Evolutionary conservation across 2,888 invertebrate species (phyloP).

Genomic region (Pyrgus malvae): DNA sequence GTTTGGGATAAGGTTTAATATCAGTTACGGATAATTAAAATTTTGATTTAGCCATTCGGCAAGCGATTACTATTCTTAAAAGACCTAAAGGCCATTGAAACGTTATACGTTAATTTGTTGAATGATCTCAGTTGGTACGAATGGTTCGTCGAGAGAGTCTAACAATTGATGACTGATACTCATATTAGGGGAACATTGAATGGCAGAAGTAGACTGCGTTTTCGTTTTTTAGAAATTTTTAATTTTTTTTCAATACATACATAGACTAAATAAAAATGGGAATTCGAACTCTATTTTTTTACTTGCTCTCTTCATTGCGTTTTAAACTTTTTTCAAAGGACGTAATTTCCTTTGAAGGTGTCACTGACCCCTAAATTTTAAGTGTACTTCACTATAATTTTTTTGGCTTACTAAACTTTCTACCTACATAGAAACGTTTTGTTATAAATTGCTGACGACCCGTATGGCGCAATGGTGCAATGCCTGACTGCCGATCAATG

Average conservation of each 20-base stretch:
- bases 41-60: conserved; percentile 26
- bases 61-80: conserved; percentile 29
- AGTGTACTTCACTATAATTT: too few species aligned
- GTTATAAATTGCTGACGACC: too few species aligned
- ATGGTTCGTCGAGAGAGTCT: conserved; percentile 9
- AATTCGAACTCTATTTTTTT: not conserved
- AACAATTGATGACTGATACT: conserved; percentile 24
- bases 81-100: conserved; percentile 26
- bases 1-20: not conserved
- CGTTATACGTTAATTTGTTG: conserved; percentile 27
- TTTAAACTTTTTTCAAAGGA: too few species aligned
- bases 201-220: conserved; percentile 6
- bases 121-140: conserved; percentile 19
- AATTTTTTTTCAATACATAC: not conserved
- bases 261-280: not conserved
- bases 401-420: too few species aligned
- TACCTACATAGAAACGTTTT: too few species aligned
- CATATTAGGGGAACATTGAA: conserved; percentile 20
- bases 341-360: too few species aligned
- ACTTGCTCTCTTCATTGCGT: too few species aligned
- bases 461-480: too few species aligned
- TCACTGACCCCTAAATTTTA: too few species aligned
- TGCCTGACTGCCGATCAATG: too few species aligned
- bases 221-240: conserved; percentile 7
- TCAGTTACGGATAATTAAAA: not conserved